A percentile compares a stretch with the other conserved stretches of the same genome.
These are phyloP conservation scores for Trichogramma dendrolimi DNA, from an alignment of 2,888 invertebrate genomes.

Conservation along the genomic window DNA sequence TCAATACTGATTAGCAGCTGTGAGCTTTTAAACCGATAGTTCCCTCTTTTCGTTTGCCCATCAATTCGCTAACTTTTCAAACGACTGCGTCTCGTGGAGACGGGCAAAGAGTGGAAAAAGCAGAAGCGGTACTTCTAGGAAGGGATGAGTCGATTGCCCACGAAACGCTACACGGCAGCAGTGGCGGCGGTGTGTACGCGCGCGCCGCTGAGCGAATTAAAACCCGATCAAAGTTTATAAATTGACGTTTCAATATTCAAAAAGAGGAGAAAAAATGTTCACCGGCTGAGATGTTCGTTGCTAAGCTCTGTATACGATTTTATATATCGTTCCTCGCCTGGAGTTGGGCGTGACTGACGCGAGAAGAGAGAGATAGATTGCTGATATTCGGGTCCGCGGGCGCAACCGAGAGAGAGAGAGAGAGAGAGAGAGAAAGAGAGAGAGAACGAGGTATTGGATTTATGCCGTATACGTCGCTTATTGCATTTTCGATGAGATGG, in stretches of 20 bases:
- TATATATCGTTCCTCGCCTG: slow-evolving; percentile 7
- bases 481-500: slow-evolving; percentile 33
- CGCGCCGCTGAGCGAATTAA: slow-evolving; percentile 43
- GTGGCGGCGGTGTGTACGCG: slow-evolving; percentile 8
- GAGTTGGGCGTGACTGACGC: slow-evolving; percentile 27
- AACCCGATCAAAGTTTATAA: slow-evolving; percentile 48
- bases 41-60: slow-evolving; percentile 28
- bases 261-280: slow-evolving; percentile 15
- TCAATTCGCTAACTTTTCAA: slow-evolving; percentile 37
- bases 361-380: background rate
- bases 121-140: slow-evolving; percentile 22
- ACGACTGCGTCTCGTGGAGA: background rate
- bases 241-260: slow-evolving; percentile 44
- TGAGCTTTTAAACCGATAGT: slow-evolving; percentile 21
- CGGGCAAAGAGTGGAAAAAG: background rate
- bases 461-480: slow-evolving; percentile 26
- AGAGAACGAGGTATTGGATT: no score
- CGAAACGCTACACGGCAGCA: slow-evolving; percentile 2
- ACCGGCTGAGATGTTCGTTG: background rate
- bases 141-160: slow-evolving; percentile 21
- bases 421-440: no score
- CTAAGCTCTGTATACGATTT: background rate
- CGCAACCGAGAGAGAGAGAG: no score
- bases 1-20: slow-evolving; percentile 14
- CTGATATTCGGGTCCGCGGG: no score